Evolutionary conservation across 2,113 vertebrate species (phyloP), one percentile per base, ranked within the genome.

Genomic region (Theristicus caerulescens): DNA sequence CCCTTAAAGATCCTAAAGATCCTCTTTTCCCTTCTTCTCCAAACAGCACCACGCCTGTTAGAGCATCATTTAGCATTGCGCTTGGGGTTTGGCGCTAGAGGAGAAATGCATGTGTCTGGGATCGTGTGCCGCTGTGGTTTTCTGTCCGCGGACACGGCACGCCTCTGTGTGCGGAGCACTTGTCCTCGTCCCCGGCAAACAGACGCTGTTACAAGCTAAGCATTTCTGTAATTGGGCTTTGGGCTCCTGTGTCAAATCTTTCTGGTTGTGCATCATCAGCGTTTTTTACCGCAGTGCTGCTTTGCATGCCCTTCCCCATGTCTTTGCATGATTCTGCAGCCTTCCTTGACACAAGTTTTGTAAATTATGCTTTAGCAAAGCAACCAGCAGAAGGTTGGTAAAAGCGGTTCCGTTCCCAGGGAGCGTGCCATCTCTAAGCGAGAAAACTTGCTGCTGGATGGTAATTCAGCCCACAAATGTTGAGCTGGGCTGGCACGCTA

Each of bases 241-340:
- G 66, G 69, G 73, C 83, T 93, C 61, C 61, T 5, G 19, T 11
- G 54, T 69, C 86, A 18, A 7, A 58, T 26, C 59, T 34, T 29
- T 16, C 69, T 27, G 66, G 15, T 32, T 40, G 70, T n/a, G 84
- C 87, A 4, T 44, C 73, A 3, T 80, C 69, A 32, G 94, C 9
- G 6, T 16, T 92, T 82, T 59, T 72, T 1, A 4, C 16, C 34
- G 67, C 76, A 21, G 44, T 4, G 74, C 93, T 88, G 94, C 91
- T 88, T 57, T 92, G 85, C 94, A 34, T 64, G 88, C 90, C 82
- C 88, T 90, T 94, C 95, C 92, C 82, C 61, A 4, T 3, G 57
- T 7, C 90, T 65, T 82, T 84, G 74, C 86, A 34, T 57, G 94
- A 25, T 66, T 65, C 88, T 62, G 85, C 90, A 67, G 65, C 11